Evolutionary conservation across 2,113 vertebrate species (phyloP).

Genomic region (Delphinus delphis): DNA sequence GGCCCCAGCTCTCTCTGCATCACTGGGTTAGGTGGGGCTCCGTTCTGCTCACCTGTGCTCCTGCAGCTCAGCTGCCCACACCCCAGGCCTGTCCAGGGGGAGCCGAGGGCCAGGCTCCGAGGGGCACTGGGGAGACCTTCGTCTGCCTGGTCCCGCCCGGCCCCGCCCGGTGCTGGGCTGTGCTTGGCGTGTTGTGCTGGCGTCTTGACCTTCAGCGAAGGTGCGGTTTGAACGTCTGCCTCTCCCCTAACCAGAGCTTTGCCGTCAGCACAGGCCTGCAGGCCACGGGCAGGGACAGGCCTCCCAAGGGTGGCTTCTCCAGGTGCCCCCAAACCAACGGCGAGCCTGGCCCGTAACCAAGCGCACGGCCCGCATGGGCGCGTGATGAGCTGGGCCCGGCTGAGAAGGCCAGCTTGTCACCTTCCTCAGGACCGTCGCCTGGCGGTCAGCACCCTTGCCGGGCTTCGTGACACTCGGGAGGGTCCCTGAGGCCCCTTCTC

Average conservation of each 20-base stretch:
- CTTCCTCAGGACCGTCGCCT: constrained; percentile 51
- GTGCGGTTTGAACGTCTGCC: rapidly evolving
- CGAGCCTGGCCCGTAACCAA: constrained; percentile 75
- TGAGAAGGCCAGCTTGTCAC: constrained; percentile 43
- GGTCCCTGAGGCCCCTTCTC: background rate
- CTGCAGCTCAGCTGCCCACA: rapidly evolving
- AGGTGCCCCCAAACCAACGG: constrained; percentile 60
- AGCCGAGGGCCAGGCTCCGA: rapidly evolving
- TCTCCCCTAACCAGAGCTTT: rapidly evolving
- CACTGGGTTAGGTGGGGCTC: rapidly evolving
- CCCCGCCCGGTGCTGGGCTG: background rate
- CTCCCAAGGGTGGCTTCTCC: constrained; percentile 68
- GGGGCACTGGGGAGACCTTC: background rate
- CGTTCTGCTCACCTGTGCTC: too few species aligned
- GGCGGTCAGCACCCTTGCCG: constrained; percentile 64
- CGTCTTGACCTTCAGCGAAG: background rate
- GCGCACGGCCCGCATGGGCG: constrained; percentile 73
- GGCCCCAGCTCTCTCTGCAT: background rate
- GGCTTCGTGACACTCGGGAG: background rate
- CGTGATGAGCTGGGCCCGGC: constrained; percentile 77
- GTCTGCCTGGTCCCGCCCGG: background rate
- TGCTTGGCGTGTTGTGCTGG: rapidly evolving
- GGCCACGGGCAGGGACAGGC: rapidly evolving
- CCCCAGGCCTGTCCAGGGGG: too few species aligned
- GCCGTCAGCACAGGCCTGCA: background rate